Conservation (phyloP, 2,113 vertebrate species). For the Platysteira castanea region DNA sequence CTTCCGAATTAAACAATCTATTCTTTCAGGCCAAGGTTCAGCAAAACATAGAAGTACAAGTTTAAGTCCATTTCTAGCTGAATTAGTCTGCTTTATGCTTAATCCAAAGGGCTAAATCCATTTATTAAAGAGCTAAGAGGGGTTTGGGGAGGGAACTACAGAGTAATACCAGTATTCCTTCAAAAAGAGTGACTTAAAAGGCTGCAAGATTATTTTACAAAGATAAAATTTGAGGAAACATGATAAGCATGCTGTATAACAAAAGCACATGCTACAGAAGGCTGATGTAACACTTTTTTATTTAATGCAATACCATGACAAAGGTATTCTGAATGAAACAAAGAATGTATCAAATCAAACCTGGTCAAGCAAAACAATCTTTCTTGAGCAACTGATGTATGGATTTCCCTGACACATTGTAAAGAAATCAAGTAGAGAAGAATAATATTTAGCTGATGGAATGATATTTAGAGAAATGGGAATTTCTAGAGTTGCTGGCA, state of each 20-base stretch:
- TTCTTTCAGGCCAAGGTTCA: slow-evolving; percentile 17
- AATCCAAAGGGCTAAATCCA: background rate
- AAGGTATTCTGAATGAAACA: background rate
- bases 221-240: background rate
- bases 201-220: background rate
- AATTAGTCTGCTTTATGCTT: background rate
- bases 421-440: background rate
- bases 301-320: background rate
- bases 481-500: background rate
- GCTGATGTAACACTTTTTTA: background rate
- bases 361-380: background rate
- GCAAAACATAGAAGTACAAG: background rate
- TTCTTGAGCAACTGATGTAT: background rate
- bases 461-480: background rate
- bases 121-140: background rate
- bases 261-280: background rate
- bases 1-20: background rate
- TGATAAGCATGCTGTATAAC: background rate
- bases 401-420: background rate
- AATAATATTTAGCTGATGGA: background rate
- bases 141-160: background rate
- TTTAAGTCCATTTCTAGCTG: slow-evolving; percentile 1
- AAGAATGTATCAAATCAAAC: background rate
- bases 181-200: background rate
- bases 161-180: background rate